Evolutionary conservation across 2,113 vertebrate genomes (phyloP).

Genomic region (Tragelaphus strepsiceros): DNA sequence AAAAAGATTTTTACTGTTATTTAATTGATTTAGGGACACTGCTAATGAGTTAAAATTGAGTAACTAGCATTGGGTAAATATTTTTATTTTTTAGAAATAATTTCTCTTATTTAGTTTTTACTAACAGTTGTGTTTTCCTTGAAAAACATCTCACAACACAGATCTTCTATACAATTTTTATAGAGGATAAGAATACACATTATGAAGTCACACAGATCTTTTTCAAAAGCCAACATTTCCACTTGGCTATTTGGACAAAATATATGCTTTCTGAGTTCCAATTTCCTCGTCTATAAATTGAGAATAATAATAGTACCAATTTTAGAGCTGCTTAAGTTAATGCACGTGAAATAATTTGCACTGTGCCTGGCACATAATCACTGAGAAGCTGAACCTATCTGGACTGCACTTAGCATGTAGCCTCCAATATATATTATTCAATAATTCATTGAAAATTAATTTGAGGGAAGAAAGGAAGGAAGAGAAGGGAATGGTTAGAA

Average conservation of each 20-base stretch:
- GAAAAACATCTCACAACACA: neutral
- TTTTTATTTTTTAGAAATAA: neutral
- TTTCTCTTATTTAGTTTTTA: conserved; percentile 1
- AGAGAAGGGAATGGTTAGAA: no score
- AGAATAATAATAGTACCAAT: neutral
- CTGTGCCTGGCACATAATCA: neutral
- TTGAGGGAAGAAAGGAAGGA: neutral
- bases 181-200: neutral
- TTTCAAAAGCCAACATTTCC: neutral
- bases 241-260: neutral
- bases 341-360: neutral
- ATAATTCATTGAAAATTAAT: neutral
- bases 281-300: neutral
- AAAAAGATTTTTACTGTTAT: neutral
- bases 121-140: neutral
- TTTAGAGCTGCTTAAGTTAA: neutral
- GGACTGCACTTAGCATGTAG: neutral
- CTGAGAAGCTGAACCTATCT: neutral
- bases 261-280: neutral
- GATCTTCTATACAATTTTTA: neutral
- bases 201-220: neutral
- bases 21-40: neutral
- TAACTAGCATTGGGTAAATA: neutral
- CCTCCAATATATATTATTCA: neutral
- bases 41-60: neutral